These are phyloP conservation scores for Heterodera schachtii DNA, from an alignment of 1,140 invertebrate genomes.

Conservation along the genomic window DNA sequence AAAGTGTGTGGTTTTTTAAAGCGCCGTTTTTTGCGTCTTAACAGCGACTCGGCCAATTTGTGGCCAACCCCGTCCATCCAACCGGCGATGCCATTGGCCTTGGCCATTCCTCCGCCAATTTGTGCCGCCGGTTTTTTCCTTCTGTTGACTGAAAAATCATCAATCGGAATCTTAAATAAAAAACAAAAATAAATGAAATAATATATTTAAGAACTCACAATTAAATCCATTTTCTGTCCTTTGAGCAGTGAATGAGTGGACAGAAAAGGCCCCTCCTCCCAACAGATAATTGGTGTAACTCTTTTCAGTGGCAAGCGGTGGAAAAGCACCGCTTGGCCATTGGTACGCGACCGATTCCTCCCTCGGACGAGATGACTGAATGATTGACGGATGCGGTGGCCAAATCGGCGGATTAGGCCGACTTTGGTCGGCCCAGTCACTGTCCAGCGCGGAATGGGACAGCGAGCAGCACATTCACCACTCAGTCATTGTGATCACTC, in stretches of 20 bases:
- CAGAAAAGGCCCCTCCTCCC: not conserved
- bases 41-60: not conserved
- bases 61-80: constrained; percentile 4
- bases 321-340: not conserved
- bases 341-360: no score
- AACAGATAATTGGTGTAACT: not conserved
- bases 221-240: constrained; percentile 14
- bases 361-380: not conserved
- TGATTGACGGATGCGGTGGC: not conserved
- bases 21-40: not conserved
- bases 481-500: not conserved
- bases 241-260: not conserved
- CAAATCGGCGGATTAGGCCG: not conserved
- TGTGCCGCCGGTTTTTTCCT: not conserved
- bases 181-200: not conserved
- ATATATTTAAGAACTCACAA: not conserved
- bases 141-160: not conserved
- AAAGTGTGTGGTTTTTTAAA: not conserved
- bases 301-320: not conserved
- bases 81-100: not conserved
- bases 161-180: not conserved
- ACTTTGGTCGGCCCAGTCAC: not conserved
- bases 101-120: not conserved
- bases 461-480: not conserved
- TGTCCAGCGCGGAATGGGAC: not conserved